phyloP scores from a whole-genome alignment of 2,113 vertebrate genomes.

The Cynoglossus semilaevis region DNA sequence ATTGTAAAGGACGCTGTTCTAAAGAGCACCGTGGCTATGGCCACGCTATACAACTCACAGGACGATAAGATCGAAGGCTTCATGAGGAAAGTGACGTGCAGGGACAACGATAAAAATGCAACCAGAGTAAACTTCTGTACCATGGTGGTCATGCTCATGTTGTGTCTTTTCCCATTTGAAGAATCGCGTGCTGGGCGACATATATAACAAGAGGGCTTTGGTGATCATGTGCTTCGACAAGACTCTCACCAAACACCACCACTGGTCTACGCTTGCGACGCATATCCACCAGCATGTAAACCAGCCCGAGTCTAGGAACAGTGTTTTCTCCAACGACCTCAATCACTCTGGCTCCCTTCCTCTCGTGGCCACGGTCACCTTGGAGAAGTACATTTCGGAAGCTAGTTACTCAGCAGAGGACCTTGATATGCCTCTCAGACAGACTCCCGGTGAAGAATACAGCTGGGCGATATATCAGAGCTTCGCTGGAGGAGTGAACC shows the following conservation, averaged over 20 bases:
- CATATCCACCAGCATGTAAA: conserved; percentile 4
- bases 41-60: neutral
- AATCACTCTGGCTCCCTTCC: too few relatives aligned
- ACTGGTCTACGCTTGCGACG: conserved; percentile 11
- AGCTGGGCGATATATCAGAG: too few relatives aligned
- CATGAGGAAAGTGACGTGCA: neutral
- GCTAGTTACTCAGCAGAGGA: neutral
- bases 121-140: neutral
- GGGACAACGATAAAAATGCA: neutral
- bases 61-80: neutral
- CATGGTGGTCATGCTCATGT: neutral
- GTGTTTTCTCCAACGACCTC: too few relatives aligned
- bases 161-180: conserved; percentile 18
- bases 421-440: neutral
- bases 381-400: neutral
- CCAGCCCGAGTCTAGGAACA: neutral
- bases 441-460: too few relatives aligned
- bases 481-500: too few relatives aligned
- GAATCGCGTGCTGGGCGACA: neutral
- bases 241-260: conserved; percentile 7
- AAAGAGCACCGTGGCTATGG: neutral
- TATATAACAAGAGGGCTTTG: neutral
- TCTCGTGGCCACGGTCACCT: neutral
- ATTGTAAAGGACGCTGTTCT: neutral
- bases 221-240: conserved; percentile 32